A percentile compares a stretch with the other conserved stretches of the same genome.
Conservation (phyloP, 2,113 vertebrate genomes). For the Sylvietta virens region DNA sequence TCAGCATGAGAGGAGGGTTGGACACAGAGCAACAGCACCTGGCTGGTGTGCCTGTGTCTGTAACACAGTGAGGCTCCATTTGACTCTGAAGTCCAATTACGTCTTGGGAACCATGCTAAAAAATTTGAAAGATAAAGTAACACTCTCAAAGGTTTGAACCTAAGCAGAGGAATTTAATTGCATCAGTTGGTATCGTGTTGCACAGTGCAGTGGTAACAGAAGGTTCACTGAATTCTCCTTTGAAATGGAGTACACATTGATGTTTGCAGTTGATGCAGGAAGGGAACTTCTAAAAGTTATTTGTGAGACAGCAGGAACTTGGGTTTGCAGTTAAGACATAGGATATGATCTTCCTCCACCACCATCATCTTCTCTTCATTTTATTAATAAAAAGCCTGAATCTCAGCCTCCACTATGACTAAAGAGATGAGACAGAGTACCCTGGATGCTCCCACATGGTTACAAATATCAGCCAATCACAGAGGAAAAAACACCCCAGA, state of each 20-base stretch:
- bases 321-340: not conserved
- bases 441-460: not conserved
- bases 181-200: not conserved
- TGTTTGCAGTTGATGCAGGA: not conserved
- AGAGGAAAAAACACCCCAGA: not conserved
- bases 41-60: not conserved
- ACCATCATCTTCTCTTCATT: not conserved
- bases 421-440: not conserved
- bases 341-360: not conserved
- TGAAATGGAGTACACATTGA: not conserved
- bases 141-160: not conserved
- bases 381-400: not conserved
- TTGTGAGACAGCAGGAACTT: not conserved
- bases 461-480: not conserved
- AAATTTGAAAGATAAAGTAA: not conserved
- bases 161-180: not conserved
- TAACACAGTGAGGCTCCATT: not conserved
- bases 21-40: not conserved
- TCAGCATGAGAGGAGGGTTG: accelerated
- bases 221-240: not conserved
- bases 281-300: not conserved
- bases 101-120: not conserved
- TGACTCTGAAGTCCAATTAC: not conserved
- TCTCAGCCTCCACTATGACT: not conserved
- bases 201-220: not conserved